Percentiles rank a stretch among this genome's conserved stretches.
Evolutionary conservation across 2,113 vertebrate genomes (phyloP).

Genomic region (Bettongia penicillata): DNA sequence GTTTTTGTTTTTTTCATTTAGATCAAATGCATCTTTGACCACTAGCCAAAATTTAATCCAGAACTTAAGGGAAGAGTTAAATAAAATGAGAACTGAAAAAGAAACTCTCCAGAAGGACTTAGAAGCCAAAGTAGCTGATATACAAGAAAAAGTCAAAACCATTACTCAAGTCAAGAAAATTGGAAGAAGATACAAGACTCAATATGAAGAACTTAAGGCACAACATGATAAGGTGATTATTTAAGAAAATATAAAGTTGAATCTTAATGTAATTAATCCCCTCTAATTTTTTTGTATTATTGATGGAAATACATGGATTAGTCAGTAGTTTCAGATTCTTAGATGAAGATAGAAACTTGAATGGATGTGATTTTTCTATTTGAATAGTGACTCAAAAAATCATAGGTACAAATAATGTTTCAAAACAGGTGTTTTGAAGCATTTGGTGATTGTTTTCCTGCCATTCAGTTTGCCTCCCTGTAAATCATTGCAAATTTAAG

Average conservation of each 20-base stretch:
- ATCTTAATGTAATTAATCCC: neutral
- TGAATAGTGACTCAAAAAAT: neutral
- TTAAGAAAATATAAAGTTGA: neutral
- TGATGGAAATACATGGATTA: neutral
- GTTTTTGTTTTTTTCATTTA: slow-evolving; percentile 71
- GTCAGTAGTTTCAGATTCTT: slow-evolving; percentile 19
- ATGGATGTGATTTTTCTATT: slow-evolving; percentile 22
- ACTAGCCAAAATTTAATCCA: slow-evolving; percentile 92
- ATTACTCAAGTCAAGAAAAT: slow-evolving; percentile 99
- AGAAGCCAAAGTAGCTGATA: slow-evolving; percentile 89
- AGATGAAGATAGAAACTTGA: neutral
- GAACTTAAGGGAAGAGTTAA: slow-evolving; percentile 88
- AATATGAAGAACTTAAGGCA: slow-evolving; percentile 96
- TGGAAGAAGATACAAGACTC: slow-evolving; percentile 95
- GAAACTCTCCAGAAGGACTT: slow-evolving; percentile 90
- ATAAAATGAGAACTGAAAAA: slow-evolving; percentile 88
- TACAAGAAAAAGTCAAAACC: slow-evolving; percentile 93
- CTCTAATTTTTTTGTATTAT: slow-evolving; percentile 30
- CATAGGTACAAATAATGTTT: neutral
- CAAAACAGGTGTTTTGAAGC: neutral
- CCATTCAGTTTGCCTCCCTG: neutral
- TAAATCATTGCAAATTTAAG: slow-evolving; percentile 33
- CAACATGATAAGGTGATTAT: slow-evolving; percentile 88
- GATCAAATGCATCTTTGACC: slow-evolving; percentile 88
- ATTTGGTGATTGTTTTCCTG: neutral